Base-by-base conservation (phyloP, 2,113 vertebrate species). In the Formicarius rufipectus region DNA sequence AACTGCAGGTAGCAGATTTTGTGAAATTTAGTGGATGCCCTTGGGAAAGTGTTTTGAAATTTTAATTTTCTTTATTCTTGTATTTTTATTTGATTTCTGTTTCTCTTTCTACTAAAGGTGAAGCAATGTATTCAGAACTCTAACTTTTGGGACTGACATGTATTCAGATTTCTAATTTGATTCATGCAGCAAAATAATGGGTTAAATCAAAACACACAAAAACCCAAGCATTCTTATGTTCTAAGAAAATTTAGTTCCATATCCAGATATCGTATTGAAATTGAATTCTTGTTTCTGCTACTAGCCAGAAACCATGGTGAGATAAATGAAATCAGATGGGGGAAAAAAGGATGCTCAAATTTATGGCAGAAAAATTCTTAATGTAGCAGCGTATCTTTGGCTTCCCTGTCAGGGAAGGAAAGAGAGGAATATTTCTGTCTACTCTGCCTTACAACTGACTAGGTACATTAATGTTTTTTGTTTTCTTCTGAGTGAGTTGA, bases 251-350 rank as follows among this genome's bases (percentile, higher is more conserved):
- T 82, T 94, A 45, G 5, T 86, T 97, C 64, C 81, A 86, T 72
- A 90, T 78, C 60, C 72, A 80, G 85, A 89, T 68, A 55, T 84
- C 20, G 6, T 83, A 62, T 21, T 83, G 82, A 89, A 93, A 96
- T 92, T 94, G 90, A 92, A 81, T 86, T 87, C 69, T 89, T 92
- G 15, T 92, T 92, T 93, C 64, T 3, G 1, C 44, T 78, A 56
- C 60, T 72, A 80, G 52, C 79, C 83, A 95, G 90, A 95, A 95
- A 86, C 76, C 76, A 49, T 55, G 31, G 90, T 67, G 79, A 90
- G 76, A 88, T 96, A 96, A 96, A 76, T 84, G 60, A 94, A 84
- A 94, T 95, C 93, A 89, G 91, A 87, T 81, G 90, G 44, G 39
- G 37, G 5, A 23, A 11, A 7, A 50, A 93, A 82, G 45, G 53